Evolutionary conservation across 2,113 vertebrate species (phyloP), one percentile per base, ranked within the genome.

Genomic region (Rana temporaria): DNA sequence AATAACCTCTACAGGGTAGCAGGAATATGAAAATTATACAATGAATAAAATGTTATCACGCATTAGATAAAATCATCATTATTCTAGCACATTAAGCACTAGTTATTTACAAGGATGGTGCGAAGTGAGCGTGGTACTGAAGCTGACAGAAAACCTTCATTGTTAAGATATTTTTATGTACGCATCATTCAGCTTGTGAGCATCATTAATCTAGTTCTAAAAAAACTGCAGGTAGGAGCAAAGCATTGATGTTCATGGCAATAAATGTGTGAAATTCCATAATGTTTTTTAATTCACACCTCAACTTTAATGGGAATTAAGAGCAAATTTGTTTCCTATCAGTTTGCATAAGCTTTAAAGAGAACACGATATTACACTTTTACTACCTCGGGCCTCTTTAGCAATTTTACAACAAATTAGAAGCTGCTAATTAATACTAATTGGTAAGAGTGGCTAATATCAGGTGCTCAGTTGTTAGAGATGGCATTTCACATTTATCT

Each of bases 381-480:
- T 76, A 83, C 34, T 83, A 83, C 81, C 81, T 83, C 53, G 81
- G 81, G 81, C 55, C 81, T 76, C 71, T 83, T 83, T 83, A 83
- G 63, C 81, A 83, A 83, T 83, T 75, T 81, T 83, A 34, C 81
- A 83, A 74, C 72, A 76, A 67, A 83, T 83, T 83, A 83, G 81
- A 60, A 68, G 71, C 81, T 83, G 72, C 63, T 83, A 83, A 83
- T 83, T 83, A 83, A 83, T 83, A 53, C 71, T 83, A 76, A 83
- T 68, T 83, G 72, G 63, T 15, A 66, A 67, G 72, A 83, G 62
- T 59, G 81, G 62, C 81, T 83, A 83, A 83, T 83, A 76, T 67
- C 63, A 76, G 81, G 81, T 83, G 20, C 55, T 68, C 55, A 24
- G 81, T 57, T 76, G 69, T 81, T 65, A 76, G 30, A 30, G 53